Conservation (phyloP, 2,888 invertebrate genomes). For the Saturnia pavonia region DNA sequence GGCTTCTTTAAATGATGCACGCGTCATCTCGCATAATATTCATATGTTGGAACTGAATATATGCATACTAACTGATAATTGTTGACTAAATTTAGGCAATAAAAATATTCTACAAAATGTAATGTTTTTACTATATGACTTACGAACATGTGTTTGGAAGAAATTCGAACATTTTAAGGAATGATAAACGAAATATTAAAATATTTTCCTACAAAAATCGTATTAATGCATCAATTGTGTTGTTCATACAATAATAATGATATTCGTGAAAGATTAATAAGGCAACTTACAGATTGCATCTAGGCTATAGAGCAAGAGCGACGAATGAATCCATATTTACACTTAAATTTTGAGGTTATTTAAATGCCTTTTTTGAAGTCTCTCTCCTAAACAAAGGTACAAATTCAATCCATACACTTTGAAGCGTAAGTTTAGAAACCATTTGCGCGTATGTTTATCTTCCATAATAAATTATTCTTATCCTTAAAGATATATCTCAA, state of each 20-base stretch:
- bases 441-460: neutral
- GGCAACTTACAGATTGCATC: slow-evolving; percentile 72
- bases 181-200: slow-evolving; percentile 6
- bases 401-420: neutral
- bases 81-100: too few relatives aligned
- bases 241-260: slow-evolving; percentile 51
- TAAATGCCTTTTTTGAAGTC: neutral
- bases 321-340: neutral
- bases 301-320: slow-evolving; percentile 27
- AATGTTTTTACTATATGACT: neutral
- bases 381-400: neutral
- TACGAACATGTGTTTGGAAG: neutral
- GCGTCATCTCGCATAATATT: too few relatives aligned
- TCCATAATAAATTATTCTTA: neutral
- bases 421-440: neutral
- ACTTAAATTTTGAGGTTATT: neutral
- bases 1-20: neutral
- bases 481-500: neutral
- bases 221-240: slow-evolving; percentile 57
- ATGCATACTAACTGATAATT: too few relatives aligned
- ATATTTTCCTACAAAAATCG: slow-evolving; percentile 13
- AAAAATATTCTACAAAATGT: neutral
- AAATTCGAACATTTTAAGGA: neutral
- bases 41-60: too few relatives aligned
- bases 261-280: slow-evolving; percentile 59